These are phyloP conservation scores for Atractosteus spatula DNA, from an alignment of 2,113 vertebrate genomes.

Conservation along the genomic window DNA sequence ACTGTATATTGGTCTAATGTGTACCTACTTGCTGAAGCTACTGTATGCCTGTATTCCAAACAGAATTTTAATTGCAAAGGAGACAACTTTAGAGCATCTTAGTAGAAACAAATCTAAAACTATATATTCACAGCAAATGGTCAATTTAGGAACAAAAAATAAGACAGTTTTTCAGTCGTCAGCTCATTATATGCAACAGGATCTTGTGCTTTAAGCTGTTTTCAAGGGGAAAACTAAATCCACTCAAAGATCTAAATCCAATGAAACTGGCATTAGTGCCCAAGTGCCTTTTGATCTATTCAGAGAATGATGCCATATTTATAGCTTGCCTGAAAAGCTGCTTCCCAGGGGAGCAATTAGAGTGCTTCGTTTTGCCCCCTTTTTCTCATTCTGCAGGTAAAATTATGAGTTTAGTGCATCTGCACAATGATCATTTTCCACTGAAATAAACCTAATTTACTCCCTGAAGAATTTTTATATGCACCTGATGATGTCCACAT, in stretches of 20 bases:
- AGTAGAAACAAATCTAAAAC: no score
- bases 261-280: neutral
- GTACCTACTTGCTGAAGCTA: neutral
- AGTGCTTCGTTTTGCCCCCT: neutral
- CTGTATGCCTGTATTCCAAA: neutral
- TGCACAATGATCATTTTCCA: neutral
- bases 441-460: neutral
- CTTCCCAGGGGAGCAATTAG: neutral
- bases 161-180: no score
- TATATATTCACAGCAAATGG: neutral
- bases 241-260: neutral
- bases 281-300: slow-evolving; percentile 5
- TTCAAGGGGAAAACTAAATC: neutral
- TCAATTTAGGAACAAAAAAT: neutral
- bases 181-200: neutral
- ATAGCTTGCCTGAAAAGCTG: neutral
- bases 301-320: neutral
- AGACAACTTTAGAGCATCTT: no score
- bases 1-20: no score
- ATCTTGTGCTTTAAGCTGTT: neutral
- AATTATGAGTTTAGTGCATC: neutral
- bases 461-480: neutral
- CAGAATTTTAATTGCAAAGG: no score
- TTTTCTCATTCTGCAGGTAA: neutral
- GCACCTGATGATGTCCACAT: neutral